Conservation (phyloP, 2,888 invertebrate species). For the Formica aserva region DNA sequence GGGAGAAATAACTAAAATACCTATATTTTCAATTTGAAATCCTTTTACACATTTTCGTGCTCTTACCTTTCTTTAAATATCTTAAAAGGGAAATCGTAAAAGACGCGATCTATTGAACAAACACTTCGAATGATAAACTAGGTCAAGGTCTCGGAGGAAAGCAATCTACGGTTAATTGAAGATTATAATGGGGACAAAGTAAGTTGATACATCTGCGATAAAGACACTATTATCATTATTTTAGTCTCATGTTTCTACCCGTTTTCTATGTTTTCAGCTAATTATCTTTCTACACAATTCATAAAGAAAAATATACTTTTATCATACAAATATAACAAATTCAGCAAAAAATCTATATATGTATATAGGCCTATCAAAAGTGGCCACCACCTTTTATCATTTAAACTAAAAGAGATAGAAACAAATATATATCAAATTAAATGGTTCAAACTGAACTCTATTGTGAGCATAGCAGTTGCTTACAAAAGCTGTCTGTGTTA, state of each 20-base stretch:
- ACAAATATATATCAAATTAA: too few relatives aligned
- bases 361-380: too few relatives aligned
- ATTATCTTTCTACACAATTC: constrained; percentile 14
- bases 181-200: constrained; percentile 34
- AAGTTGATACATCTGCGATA: constrained; percentile 34
- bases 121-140: constrained; percentile 14
- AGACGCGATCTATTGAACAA: background rate
- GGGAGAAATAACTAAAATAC: background rate
- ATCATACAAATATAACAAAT: too few relatives aligned
- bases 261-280: background rate
- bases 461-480: too few relatives aligned
- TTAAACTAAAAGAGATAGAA: too few relatives aligned
- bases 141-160: constrained; percentile 17
- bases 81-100: background rate
- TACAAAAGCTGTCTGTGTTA: too few relatives aligned
- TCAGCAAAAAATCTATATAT: too few relatives aligned
- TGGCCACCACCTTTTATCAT: too few relatives aligned
- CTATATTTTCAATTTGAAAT: background rate
- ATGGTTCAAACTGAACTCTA: too few relatives aligned
- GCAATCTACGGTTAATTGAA: constrained; percentile 25
- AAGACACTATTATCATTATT: constrained; percentile 32
- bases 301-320: background rate
- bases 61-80: background rate
- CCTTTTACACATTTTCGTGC: background rate
- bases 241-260: constrained; percentile 14